Conservation (phyloP, 2,797 vertebrate genomes). For the Botia kubotai region DNA sequence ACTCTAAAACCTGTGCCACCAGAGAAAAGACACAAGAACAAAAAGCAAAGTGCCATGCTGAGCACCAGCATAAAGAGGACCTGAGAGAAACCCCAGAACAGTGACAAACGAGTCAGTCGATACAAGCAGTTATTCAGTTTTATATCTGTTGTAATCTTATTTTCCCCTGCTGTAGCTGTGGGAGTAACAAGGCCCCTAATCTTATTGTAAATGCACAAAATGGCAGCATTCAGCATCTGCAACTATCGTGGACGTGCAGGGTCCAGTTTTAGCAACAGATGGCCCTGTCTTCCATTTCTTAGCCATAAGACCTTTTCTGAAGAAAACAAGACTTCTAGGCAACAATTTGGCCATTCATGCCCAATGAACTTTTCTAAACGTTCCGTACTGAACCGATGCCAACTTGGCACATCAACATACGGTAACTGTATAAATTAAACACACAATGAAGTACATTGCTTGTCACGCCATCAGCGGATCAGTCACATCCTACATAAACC, state of each 20-base stretch:
- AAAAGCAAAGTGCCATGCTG: background rate
- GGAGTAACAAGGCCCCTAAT: constrained; percentile 50
- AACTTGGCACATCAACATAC: constrained; percentile 11
- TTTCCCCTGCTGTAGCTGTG: constrained; percentile 39
- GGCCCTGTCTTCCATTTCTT: constrained; percentile 41
- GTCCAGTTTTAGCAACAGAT: constrained; percentile 56
- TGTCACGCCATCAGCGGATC: background rate
- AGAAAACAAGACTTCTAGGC: background rate
- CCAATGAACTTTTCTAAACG: constrained; percentile 23
- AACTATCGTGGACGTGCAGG: constrained; percentile 23
- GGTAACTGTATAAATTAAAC: constrained; percentile 23
- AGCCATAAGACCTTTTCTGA: constrained; percentile 28
- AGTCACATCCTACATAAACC: background rate
- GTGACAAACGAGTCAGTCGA: background rate
- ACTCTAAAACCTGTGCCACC: constrained; percentile 10
- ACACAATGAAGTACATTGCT: background rate
- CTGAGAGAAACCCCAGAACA: background rate
- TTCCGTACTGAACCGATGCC: constrained; percentile 7
- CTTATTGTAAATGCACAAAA: constrained; percentile 50
- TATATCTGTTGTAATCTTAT: constrained; percentile 32
- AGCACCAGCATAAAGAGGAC: constrained; percentile 6
- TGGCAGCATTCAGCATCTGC: constrained; percentile 44
- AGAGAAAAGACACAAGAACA: background rate
- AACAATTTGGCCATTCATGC: constrained; percentile 39
- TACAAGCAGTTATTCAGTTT: constrained; percentile 20